These are phyloP conservation scores for Diachasma alloeum DNA, from an alignment of 1,140 invertebrate species.

Conservation along the genomic window DNA sequence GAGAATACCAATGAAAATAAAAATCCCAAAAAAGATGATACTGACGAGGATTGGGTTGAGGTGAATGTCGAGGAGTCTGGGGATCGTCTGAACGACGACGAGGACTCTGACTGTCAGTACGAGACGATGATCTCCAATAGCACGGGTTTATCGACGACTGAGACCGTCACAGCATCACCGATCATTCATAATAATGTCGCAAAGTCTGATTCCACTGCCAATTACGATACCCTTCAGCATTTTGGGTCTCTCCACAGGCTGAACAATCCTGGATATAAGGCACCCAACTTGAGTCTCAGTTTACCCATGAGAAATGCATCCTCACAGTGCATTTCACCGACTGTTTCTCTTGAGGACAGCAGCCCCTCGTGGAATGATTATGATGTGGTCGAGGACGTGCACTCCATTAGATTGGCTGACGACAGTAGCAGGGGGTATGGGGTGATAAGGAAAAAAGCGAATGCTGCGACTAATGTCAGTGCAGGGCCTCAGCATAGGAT, in stretches of 20 bases:
- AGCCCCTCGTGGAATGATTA: conserved; percentile 71
- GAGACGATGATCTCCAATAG: conserved; percentile 28
- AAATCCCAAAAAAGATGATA: neutral
- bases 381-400: conserved; percentile 74
- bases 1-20: neutral
- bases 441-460: conserved; percentile 74
- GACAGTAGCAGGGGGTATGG: conserved; percentile 82
- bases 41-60: neutral
- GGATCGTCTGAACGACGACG: neutral
- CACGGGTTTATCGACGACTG: neutral
- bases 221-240: conserved; percentile 82
- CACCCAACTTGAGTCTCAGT: conserved; percentile 36
- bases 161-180: conserved; percentile 35
- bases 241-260: conserved; percentile 78
- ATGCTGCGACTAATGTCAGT: conserved; percentile 58
- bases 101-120: neutral
- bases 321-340: conserved; percentile 55
- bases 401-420: conserved; percentile 74
- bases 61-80: neutral
- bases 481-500: conserved; percentile 71
- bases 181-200: conserved; percentile 45
- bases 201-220: conserved; percentile 50
- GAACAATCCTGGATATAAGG: conserved; percentile 74
- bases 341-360: conserved; percentile 51
- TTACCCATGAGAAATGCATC: conserved; percentile 12